Evolutionary conservation across 1,140 invertebrate species (phyloP).

Genomic region (Dreissena polymorpha): DNA sequence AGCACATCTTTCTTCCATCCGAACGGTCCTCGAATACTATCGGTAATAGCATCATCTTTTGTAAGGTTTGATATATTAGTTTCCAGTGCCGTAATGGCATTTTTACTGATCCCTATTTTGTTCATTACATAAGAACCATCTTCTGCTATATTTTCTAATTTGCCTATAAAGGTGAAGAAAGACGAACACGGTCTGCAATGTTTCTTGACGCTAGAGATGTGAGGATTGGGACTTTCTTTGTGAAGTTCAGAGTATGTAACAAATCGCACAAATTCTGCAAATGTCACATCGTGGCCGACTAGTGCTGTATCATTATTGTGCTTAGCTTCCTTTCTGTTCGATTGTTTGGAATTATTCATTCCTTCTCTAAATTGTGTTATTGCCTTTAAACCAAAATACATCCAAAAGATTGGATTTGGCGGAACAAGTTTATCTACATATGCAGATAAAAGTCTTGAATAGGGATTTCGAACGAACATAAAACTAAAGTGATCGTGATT

Average conservation of each 20-base stretch:
- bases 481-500: no score
- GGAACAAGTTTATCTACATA: no score
- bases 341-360: no score
- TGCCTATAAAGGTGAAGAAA: constrained; percentile 35
- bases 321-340: no score
- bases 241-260: background rate
- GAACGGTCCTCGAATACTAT: constrained; percentile 31
- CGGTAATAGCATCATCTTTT: constrained; percentile 31
- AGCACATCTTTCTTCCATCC: constrained; percentile 14
- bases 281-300: constrained; percentile 30
- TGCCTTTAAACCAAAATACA: no score
- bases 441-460: no score
- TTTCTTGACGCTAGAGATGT: constrained; percentile 34
- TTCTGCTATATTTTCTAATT: constrained; percentile 30
- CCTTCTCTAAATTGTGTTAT: no score
- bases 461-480: no score
- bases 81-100: background rate
- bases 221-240: constrained; percentile 3
- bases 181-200: constrained; percentile 33
- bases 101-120: constrained; percentile 14
- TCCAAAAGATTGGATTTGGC: no score
- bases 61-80: background rate
- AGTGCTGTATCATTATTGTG: no score
- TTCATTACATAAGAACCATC: constrained; percentile 22
- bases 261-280: constrained; percentile 41